A percentile compares a stretch with the other conserved stretches of the same genome.
phyloP scores from a whole-genome alignment of 64 coral and sea anemone species.

The Montipora cactus region DNA sequence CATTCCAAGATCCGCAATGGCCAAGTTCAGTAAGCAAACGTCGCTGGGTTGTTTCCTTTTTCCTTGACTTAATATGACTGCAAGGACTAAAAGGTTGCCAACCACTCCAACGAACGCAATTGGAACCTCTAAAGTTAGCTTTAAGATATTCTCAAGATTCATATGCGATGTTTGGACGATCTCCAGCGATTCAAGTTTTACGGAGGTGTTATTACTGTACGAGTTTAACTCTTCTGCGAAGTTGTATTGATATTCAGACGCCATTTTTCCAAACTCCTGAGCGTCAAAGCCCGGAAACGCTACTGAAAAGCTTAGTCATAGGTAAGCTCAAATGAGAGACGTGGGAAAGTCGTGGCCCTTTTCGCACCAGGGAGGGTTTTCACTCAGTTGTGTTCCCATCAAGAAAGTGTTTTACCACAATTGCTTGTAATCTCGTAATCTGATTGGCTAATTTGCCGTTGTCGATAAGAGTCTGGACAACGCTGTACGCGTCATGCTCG shows the following conservation, averaged over 20 bases:
- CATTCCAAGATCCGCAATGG: conserved; percentile 63
- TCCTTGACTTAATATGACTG: conserved; percentile 1
- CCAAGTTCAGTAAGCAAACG: conserved; percentile 51
- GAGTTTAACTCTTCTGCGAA: not conserved
- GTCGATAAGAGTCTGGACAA: too few species aligned
- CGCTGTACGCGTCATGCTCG: too few species aligned
- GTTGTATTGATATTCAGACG: not conserved
- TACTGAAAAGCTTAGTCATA: too few species aligned
- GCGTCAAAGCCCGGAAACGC: too few species aligned
- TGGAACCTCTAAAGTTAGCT: not conserved
- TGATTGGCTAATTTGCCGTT: too few species aligned
- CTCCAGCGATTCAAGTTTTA: not conserved
- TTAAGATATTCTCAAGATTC: not conserved
- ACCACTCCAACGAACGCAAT: conserved; percentile 47
- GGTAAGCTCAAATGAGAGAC: too few species aligned
- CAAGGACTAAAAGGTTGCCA: conserved; percentile 46
- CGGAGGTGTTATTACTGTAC: not conserved
- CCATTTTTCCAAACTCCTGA: too few species aligned
- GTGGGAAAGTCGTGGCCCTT: too few species aligned
- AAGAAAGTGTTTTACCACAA: too few species aligned
- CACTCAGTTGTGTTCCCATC: too few species aligned
- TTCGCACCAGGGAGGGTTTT: too few species aligned
- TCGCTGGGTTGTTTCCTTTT: conserved; percentile 20
- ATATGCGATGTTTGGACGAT: not conserved
- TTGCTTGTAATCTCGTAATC: too few species aligned